phyloP scores from a whole-genome alignment of 2,888 invertebrate species.

The Congeria kusceri region DNA sequence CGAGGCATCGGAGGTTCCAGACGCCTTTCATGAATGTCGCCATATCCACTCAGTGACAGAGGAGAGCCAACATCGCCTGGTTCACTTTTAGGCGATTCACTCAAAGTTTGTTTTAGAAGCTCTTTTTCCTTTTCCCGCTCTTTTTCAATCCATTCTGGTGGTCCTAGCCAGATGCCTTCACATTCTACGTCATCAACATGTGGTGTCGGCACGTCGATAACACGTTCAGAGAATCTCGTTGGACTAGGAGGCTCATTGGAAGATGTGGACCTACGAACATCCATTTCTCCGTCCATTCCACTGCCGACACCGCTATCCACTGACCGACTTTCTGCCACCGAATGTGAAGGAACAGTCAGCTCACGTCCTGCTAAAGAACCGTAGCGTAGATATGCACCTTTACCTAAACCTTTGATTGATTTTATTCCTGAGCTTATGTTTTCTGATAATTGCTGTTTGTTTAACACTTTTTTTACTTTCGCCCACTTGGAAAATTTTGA shows the following conservation, averaged over 20 bases:
- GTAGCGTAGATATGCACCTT: conserved; percentile 64
- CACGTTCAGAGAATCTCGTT: conserved; percentile 61
- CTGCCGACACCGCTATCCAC: conserved; percentile 76
- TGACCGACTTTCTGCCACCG: conserved; percentile 69
- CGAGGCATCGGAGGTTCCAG: conserved; percentile 72
- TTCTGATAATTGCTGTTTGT: conserved; percentile 77
- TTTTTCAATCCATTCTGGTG: conserved; percentile 79
- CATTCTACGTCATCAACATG: conserved; percentile 48
- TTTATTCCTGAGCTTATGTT: conserved; percentile 75
- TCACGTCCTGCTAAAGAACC: conserved; percentile 61
- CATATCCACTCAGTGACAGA: conserved; percentile 56
- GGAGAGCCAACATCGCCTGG: conserved; percentile 54
- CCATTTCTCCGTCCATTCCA: conserved; percentile 73
- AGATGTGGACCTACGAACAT: conserved; percentile 71
- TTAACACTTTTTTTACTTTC: conserved; percentile 94
- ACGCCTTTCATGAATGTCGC: conserved; percentile 63
- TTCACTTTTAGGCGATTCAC: conserved; percentile 62
- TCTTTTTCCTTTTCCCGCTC: conserved; percentile 72
- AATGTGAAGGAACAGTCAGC: conserved; percentile 62
- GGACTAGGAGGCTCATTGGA: conserved; percentile 77
- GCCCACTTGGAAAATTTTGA: conserved; percentile 92
- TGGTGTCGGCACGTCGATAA: conserved; percentile 64
- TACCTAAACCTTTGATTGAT: conserved; percentile 73
- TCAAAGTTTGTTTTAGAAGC: conserved; percentile 47
- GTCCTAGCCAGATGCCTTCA: conserved; percentile 79